Conservation (phyloP, 2,113 vertebrate species). For the Oxygymnocypris stewartii region DNA sequence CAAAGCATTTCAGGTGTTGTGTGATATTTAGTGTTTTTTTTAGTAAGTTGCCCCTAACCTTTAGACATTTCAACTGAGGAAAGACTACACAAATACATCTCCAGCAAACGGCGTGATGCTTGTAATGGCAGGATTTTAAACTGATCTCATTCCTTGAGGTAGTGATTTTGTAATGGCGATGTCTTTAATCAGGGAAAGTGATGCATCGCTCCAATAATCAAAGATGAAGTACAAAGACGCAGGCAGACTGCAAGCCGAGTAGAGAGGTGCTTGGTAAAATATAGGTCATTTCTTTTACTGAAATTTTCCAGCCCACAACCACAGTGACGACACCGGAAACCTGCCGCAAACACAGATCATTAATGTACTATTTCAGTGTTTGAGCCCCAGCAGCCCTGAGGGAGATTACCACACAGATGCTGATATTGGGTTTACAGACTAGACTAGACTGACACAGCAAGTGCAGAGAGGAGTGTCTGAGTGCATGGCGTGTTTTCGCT, state of each 20-base stretch:
- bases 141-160: constrained; percentile 17
- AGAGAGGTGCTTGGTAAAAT: constrained; percentile 15
- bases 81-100: background rate
- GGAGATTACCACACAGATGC: constrained; percentile 34
- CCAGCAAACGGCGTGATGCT: background rate
- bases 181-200: constrained; percentile 29
- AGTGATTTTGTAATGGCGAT: constrained; percentile 11
- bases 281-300: constrained; percentile 15
- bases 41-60: background rate
- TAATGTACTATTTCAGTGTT: constrained; percentile 4
- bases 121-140: constrained; percentile 7
- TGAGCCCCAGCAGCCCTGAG: background rate
- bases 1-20: background rate
- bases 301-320: constrained; percentile 20
- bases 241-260: background rate
- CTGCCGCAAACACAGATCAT: constrained; percentile 23
- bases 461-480: constrained; percentile 24
- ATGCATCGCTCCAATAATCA: constrained; percentile 20
- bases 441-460: constrained; percentile 24
- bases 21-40: constrained; percentile 16
- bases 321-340: constrained; percentile 29
- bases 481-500: constrained; percentile 38
- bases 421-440: constrained; percentile 16
- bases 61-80: constrained; percentile 1
- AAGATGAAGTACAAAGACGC: constrained; percentile 9